Conservation (phyloP, 2,888 invertebrate species). For the Dyspetes luteomarginatus region DNA sequence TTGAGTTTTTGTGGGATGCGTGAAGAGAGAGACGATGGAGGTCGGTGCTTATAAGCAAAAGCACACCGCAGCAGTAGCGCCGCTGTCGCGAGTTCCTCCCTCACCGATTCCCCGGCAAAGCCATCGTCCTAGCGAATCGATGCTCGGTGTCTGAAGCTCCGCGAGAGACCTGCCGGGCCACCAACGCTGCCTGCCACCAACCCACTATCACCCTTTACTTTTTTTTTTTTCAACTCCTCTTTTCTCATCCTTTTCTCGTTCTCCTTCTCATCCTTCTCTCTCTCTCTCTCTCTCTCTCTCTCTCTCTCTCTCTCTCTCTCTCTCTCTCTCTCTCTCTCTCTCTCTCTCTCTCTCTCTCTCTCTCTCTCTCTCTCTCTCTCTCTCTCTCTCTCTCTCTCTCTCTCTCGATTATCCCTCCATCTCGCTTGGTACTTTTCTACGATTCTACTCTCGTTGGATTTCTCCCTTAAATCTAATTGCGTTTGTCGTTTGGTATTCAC, state of each 20-base stretch:
- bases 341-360: too few relatives aligned
- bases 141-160: conserved; percentile 74
- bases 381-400: too few relatives aligned
- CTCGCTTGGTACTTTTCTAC: too few relatives aligned
- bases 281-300: conserved; percentile 1
- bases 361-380: too few relatives aligned
- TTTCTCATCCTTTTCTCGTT: conserved; percentile 37
- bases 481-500: too few relatives aligned
- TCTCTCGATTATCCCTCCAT: too few relatives aligned
- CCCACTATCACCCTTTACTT: conserved; percentile 19
- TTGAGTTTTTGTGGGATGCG: not conserved
- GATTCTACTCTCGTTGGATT: too few relatives aligned
- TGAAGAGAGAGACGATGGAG: conserved; percentile 47
- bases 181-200: conserved; percentile 40
- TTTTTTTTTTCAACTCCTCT: conserved; percentile 45
- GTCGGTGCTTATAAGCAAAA: conserved; percentile 50
- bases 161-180: conserved; percentile 67
- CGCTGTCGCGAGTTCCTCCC: conserved; percentile 67
- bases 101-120: conserved; percentile 72
- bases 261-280: conserved; percentile 25
- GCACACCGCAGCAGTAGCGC: conserved; percentile 67
- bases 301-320: not conserved
- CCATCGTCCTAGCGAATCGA: conserved; percentile 81
- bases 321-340: too few relatives aligned
- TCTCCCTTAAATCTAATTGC: too few relatives aligned